Base-by-base conservation (phyloP, 2,797 vertebrate species). In the Melanotaenia boesemani region DNA sequence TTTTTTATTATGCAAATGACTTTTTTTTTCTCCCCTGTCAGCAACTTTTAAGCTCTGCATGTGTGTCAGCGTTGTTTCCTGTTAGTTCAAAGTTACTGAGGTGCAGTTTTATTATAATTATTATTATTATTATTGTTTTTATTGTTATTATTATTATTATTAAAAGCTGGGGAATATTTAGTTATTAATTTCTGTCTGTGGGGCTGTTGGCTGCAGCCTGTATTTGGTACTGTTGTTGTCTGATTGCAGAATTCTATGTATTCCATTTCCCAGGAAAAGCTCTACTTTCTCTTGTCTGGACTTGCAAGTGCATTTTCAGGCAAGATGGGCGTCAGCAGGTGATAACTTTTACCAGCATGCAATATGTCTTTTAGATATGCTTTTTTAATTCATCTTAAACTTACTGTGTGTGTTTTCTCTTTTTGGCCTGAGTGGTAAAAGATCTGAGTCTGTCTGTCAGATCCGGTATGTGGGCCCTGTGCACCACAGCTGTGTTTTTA, bases 251-350 rank as follows among this genome's bases (percentile, higher is more conserved):
- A 78, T 82, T 77, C 78, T 82, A 70, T 20, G 67, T 88, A 85
- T 82, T 90, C 87, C 71, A 88, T 77, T 89, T 90, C 80, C 79
- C 77, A 76, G 77, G 79, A 85, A 89, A 85, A 89, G 81, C 82
- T 79, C 73, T 57, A 61, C 76, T 67, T 63, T 72, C 73, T 74
- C 63, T 61, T 63, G 72, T 79, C 72, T 72, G 2, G 3, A 44
- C 67, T 77, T 66, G 41, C 32, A n/a, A 20, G 32, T 63, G 64
- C 74, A 72, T 72, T 74, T 85, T 80, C 32, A 80, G 63, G 67
- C 18, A 20, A 71, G 64, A 74, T 67, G 74, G 86, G 73, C 81
- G 62, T 54, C 73, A 79, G 87, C 82, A 82, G 74, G 61, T 82
- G 81, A 20, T 39, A 52, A 30, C 34, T 41, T 72, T 63, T 72